Conservation (phyloP, 2,888 invertebrate species). For the Melipona beecheii region DNA sequence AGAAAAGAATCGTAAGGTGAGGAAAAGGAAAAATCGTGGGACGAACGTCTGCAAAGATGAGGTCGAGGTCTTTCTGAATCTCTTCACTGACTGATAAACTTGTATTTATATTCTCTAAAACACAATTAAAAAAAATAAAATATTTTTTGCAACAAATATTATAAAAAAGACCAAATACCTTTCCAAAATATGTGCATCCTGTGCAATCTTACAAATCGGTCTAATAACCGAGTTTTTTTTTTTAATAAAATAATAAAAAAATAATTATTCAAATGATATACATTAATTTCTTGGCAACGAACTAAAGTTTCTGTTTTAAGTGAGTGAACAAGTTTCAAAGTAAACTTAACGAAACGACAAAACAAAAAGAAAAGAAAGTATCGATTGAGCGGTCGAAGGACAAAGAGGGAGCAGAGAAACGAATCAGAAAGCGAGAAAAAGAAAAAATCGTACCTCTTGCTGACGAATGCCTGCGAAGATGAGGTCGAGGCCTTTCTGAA, state of each 20-base stretch:
- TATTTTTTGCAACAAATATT: too few species aligned
- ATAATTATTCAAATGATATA: too few species aligned
- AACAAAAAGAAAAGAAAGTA: neutral
- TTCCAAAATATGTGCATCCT: too few species aligned
- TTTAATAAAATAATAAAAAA: too few species aligned
- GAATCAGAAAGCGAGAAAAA: constrained; percentile 12
- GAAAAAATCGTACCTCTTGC: constrained; percentile 85
- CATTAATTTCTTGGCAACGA: too few species aligned
- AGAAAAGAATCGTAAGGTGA: constrained; percentile 18
- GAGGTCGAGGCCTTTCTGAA: constrained; percentile 94
- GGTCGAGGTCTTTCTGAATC: constrained; percentile 94
- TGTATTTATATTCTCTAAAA: too few species aligned
- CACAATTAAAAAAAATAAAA: too few species aligned
- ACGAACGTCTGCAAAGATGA: constrained; percentile 93
- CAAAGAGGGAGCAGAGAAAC: constrained; percentile 15
- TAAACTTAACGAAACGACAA: neutral
- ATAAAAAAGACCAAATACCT: too few species aligned
- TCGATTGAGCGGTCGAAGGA: neutral
- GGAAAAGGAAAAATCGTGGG: constrained; percentile 57
- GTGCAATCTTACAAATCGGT: too few species aligned
- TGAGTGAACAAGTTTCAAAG: too few species aligned
- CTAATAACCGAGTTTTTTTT: too few species aligned
- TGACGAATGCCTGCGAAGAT: constrained; percentile 93
- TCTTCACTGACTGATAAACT: constrained; percentile 88
- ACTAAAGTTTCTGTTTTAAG: too few species aligned